Percentiles rank a stretch among this genome's conserved stretches.
Conservation (phyloP, 2,113 vertebrate species). For the Lepisosteus osseus region DNA sequence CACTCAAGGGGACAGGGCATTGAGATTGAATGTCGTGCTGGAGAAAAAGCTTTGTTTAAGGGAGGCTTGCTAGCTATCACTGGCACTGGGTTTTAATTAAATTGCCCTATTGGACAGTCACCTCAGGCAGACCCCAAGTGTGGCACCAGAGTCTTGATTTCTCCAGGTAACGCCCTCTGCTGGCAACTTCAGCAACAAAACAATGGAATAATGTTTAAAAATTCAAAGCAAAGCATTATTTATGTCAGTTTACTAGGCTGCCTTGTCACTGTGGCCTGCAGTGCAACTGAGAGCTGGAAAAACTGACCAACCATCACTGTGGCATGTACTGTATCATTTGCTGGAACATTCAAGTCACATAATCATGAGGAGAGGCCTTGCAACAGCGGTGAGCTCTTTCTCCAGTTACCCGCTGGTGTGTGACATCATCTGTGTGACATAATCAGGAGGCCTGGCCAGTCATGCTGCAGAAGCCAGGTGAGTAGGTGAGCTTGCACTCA, state of each 20-base stretch:
- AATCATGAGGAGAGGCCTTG: constrained; percentile 18
- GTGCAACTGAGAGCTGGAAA: constrained; percentile 41
- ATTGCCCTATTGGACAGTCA: background rate
- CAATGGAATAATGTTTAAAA: constrained; percentile 36
- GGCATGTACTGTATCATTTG: constrained; percentile 26
- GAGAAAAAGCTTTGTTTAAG: constrained; percentile 17
- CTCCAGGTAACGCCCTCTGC: background rate
- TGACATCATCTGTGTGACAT: constrained; percentile 22
- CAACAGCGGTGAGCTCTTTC: constrained; percentile 29
- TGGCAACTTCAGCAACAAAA: background rate
- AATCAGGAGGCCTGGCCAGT: constrained; percentile 17
- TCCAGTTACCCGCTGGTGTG: constrained; percentile 15
- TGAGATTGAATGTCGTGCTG: background rate
- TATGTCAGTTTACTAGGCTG: constrained; percentile 31
- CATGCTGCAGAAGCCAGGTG: background rate
- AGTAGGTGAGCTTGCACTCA: no score
- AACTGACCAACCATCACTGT: constrained; percentile 28
- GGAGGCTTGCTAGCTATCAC: background rate
- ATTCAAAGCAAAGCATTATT: constrained; percentile 38
- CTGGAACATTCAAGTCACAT: constrained; percentile 20
- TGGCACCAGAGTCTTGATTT: background rate
- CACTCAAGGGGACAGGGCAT: constrained; percentile 4
- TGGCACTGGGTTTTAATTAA: background rate
- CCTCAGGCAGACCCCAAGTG: background rate
- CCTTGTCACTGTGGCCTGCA: constrained; percentile 17